Conservation (phyloP, 2,888 invertebrate species). For the Drosophila maculinotata region DNA sequence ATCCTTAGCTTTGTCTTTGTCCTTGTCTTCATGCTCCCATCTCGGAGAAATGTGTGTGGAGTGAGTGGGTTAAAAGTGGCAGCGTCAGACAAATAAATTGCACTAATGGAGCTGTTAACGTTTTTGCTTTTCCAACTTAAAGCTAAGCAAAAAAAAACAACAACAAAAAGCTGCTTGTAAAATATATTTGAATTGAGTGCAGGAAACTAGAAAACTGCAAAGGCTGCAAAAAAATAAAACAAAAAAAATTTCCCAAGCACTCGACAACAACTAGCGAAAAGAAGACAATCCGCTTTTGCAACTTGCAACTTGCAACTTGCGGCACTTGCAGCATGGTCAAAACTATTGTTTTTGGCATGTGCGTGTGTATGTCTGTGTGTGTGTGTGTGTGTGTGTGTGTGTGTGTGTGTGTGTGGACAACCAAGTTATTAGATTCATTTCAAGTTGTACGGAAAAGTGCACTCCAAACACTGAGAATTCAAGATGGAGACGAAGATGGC, state of each 20-base stretch:
- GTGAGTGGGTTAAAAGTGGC: constrained; percentile 7
- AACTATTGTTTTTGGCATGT: constrained; percentile 63
- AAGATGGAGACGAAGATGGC: constrained; percentile 31
- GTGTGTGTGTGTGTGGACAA: constrained; percentile 27
- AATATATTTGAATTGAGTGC: constrained; percentile 75
- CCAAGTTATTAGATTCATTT: constrained; percentile 80
- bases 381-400: constrained; percentile 6
- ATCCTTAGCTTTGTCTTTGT: constrained; percentile 24
- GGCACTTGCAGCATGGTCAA: constrained; percentile 47
- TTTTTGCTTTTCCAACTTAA: constrained; percentile 46
- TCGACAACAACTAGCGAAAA: constrained; percentile 57
- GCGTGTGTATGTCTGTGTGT: constrained; percentile 1
- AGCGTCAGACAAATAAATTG: constrained; percentile 76
- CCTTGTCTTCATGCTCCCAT: background rate
- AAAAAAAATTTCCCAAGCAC: constrained; percentile 56
- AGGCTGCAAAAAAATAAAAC: background rate
- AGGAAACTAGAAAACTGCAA: constrained; percentile 51
- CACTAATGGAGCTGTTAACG: constrained; percentile 79
- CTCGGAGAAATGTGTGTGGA: constrained; percentile 17
- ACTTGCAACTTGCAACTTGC: constrained; percentile 36
- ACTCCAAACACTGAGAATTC: constrained; percentile 65
- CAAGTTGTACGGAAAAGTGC: constrained; percentile 79
- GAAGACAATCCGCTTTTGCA: constrained; percentile 69
- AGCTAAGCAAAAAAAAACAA: constrained; percentile 34
- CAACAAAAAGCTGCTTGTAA: constrained; percentile 56